Conservation (phyloP, 1,140 invertebrate genomes). For the Calosoma granatense region DNA sequence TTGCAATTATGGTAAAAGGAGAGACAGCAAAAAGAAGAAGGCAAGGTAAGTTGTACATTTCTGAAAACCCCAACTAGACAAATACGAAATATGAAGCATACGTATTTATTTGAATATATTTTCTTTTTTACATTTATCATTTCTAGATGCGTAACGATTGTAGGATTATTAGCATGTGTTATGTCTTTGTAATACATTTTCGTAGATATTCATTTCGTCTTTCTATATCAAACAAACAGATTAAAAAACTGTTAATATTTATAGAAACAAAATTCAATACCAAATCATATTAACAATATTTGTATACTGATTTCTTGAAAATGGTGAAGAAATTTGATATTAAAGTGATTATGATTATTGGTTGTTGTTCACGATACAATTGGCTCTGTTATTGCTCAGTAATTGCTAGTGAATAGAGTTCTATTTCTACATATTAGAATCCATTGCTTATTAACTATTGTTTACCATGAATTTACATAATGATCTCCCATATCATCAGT, state of each 20-base stretch:
- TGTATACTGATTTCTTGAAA: too few relatives aligned
- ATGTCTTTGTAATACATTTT: not conserved
- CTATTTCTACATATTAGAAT: too few relatives aligned
- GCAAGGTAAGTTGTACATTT: constrained; percentile 1
- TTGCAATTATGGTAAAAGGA: constrained; percentile 7
- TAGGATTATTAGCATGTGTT: not conserved
- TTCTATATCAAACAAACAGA: not conserved
- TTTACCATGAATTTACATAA: too few relatives aligned
- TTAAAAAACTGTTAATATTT: not conserved
- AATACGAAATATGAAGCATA: not conserved
- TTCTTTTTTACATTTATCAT: not conserved
- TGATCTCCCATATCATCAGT: too few relatives aligned
- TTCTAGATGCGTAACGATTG: not conserved
- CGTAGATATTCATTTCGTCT: not conserved
- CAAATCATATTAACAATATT: not conserved
- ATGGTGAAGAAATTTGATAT: too few relatives aligned
- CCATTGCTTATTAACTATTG: too few relatives aligned
- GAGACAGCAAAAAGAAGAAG: constrained; percentile 6
- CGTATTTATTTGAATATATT: not conserved
- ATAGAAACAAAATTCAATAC: not conserved
- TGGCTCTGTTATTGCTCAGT: too few relatives aligned
- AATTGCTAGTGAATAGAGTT: too few relatives aligned
- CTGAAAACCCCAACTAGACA: not conserved
- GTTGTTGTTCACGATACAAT: too few relatives aligned
- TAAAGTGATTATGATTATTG: too few relatives aligned